phyloP scores from a whole-genome alignment of 2,888 invertebrate species.

The Dicyrtomina minuta region DNA sequence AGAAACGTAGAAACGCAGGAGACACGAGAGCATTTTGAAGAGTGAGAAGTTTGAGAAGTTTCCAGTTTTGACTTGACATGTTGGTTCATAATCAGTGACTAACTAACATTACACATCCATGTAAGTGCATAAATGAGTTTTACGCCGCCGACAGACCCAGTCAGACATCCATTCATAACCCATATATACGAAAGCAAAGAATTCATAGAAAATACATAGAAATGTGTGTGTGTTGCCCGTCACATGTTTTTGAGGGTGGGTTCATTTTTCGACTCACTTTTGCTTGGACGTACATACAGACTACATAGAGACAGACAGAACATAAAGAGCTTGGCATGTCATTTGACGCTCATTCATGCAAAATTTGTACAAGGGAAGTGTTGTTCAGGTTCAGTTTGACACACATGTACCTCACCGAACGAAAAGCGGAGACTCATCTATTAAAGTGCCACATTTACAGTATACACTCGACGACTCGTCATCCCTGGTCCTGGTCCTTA shows the following conservation, averaged over 20 bases:
- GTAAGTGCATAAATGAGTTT: constrained; percentile 25
- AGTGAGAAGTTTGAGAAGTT: constrained; percentile 2
- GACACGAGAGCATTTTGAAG: not conserved
- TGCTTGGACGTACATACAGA: too few relatives aligned
- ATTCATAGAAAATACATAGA: constrained; percentile 5
- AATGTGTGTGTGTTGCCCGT: constrained; percentile 30
- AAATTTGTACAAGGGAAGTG: constrained; percentile 42
- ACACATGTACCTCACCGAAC: constrained; percentile 2
- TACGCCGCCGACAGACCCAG: too few relatives aligned
- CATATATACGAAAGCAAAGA: constrained; percentile 15
- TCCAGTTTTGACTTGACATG: constrained; percentile 28
- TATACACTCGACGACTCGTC: constrained; percentile 1
- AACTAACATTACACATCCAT: constrained; percentile 31
- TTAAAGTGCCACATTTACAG: not conserved
- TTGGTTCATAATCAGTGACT: constrained; percentile 31
- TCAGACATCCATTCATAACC: too few relatives aligned
- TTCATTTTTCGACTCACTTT: not conserved
- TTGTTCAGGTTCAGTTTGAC: constrained; percentile 9
- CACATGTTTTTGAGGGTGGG: constrained; percentile 36
- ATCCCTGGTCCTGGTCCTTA: not conserved
- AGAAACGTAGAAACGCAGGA: not conserved
- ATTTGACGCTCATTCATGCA: constrained; percentile 48
- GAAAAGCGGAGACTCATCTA: not conserved
- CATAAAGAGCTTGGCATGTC: constrained; percentile 34
- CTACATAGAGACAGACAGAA: constrained; percentile 7